These are phyloP conservation scores for Enteromius fasciolatus DNA, from an alignment of 2,797 vertebrate species.

Conservation along the genomic window DNA sequence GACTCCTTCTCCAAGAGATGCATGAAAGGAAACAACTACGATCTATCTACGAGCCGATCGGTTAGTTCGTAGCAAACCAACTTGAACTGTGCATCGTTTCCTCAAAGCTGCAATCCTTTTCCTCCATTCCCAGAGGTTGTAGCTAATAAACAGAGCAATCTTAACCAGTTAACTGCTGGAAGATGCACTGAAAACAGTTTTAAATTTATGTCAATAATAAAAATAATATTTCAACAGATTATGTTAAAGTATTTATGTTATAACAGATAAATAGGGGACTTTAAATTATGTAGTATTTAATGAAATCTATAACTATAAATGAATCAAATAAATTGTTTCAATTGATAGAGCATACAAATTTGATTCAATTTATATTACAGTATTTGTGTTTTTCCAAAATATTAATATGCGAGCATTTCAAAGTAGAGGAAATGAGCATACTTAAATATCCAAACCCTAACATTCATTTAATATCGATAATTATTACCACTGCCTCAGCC, in stretches of 20 bases:
- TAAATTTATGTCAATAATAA: not conserved
- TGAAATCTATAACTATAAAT: not conserved
- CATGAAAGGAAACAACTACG: not conserved
- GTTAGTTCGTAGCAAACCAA: not conserved
- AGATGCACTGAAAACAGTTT: not conserved
- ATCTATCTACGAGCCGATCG: not conserved
- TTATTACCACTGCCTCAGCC: no score
- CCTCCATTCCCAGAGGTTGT: not conserved
- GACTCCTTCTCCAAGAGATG: not conserved
- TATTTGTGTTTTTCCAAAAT: not conserved
- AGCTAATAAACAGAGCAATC: not conserved
- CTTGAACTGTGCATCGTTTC: not conserved
- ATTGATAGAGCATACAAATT: not conserved
- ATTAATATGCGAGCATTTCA: not conserved
- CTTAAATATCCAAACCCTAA: not conserved
- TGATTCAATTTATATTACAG: not conserved
- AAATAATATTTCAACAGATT: not conserved
- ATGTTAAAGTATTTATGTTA: not conserved
- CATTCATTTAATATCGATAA: not conserved
- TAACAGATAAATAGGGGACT: not conserved
- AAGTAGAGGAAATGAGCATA: not conserved
- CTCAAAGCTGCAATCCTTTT: conserved; percentile 6
- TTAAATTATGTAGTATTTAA: not conserved
- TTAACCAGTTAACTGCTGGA: not conserved
- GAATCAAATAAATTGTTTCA: not conserved